Percentiles rank a stretch among this genome's conserved stretches.
Evolutionary conservation across 2,113 vertebrate genomes (phyloP).

Genomic region (Sylvia atricapilla): DNA sequence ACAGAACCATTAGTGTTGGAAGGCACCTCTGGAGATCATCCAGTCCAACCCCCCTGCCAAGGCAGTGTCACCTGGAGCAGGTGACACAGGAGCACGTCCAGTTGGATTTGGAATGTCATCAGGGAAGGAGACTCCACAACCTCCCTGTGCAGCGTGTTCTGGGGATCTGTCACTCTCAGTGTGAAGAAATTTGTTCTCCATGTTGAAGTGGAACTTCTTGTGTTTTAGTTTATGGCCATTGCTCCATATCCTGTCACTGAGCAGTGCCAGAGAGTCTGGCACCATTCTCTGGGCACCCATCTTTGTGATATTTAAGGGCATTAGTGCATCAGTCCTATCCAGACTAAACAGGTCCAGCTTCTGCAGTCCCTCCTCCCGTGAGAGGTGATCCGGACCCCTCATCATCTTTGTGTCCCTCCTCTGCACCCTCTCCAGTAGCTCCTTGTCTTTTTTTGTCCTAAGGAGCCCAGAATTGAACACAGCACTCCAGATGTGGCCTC

Average conservation of each 20-base stretch:
- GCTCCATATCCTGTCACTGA: not conserved
- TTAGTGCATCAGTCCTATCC: not conserved
- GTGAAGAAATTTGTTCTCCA: not conserved
- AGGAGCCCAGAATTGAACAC: not conserved
- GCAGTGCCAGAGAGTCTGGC: not conserved
- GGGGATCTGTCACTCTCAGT: not conserved
- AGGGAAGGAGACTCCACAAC: not conserved
- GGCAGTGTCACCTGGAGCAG: not conserved
- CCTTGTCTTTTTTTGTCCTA: not conserved
- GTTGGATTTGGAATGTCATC: not conserved
- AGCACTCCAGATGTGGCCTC: not conserved
- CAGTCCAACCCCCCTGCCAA: not conserved
- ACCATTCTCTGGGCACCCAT: not conserved
- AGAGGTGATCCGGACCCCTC: not conserved
- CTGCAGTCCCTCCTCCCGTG: not conserved
- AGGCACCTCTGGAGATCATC: not conserved
- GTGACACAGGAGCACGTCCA: not conserved
- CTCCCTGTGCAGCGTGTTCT: not conserved
- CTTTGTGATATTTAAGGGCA: not conserved
- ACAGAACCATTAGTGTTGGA: too few relatives aligned
- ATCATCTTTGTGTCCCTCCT: not conserved
- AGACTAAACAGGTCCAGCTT: not conserved
- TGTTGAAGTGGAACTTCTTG: not conserved
- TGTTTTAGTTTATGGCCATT: not conserved
- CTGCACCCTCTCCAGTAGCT: not conserved